Conservation (phyloP, 1,140 invertebrate species). For the Lepidurus arcticus region DNA sequence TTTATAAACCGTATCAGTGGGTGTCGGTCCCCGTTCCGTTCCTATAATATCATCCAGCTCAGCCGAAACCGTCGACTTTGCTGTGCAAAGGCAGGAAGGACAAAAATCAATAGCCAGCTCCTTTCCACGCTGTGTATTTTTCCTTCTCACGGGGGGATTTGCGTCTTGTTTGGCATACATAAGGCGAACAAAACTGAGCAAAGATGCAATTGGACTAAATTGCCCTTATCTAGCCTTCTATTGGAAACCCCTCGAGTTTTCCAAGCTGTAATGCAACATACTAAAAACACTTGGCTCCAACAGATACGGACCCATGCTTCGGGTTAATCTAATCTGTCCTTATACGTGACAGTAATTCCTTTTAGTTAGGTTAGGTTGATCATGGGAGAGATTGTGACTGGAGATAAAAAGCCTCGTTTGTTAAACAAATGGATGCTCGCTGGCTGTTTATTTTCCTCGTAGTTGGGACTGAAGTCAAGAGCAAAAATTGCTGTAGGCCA, state of each 20-base stretch:
- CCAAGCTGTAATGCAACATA: background rate
- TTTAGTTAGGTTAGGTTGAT: background rate
- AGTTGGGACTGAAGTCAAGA: background rate
- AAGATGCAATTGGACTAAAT: too few relatives aligned
- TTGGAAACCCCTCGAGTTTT: background rate
- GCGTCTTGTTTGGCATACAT: too few relatives aligned
- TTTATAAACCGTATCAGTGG: background rate
- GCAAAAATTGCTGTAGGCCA: background rate
- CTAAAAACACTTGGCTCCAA: background rate
- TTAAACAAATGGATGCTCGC: background rate
- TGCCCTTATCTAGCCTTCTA: too few relatives aligned
- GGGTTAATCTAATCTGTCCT: constrained; percentile 1
- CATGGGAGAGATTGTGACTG: background rate
- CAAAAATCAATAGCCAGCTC: constrained; percentile 9
- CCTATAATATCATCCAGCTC: background rate
- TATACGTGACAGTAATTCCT: constrained; percentile 14
- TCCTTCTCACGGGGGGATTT: too few relatives aligned
- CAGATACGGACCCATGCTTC: background rate
- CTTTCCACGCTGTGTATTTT: background rate
- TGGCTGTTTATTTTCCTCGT: background rate
- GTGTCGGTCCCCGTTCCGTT: background rate
- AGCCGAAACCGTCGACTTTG: background rate
- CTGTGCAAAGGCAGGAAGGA: background rate
- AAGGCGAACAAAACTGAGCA: too few relatives aligned
- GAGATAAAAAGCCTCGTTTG: constrained; percentile 8